These are phyloP conservation scores for Acridotheres tristis DNA, from an alignment of 2,797 vertebrate species.

Conservation along the genomic window DNA sequence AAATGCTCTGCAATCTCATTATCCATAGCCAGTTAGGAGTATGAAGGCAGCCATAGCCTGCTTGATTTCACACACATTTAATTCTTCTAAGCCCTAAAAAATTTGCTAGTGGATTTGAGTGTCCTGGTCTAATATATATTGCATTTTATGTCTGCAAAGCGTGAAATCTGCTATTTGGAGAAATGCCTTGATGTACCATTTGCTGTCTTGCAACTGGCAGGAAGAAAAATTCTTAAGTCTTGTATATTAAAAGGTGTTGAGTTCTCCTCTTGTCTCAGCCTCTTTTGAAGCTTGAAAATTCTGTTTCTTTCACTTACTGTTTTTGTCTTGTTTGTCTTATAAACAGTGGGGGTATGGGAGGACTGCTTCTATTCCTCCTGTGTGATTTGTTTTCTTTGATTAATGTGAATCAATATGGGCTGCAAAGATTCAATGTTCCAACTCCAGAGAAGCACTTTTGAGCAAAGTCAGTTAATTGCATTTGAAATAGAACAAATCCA, in stretches of 20 bases:
- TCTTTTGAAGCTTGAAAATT: slow-evolving; percentile 33
- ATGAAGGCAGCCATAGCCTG: not conserved
- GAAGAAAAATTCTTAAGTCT: not conserved
- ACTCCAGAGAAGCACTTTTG: slow-evolving; percentile 19
- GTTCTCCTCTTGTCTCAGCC: slow-evolving; percentile 2
- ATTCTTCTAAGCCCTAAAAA: not conserved
- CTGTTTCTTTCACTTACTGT: not conserved
- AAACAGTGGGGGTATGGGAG: not conserved
- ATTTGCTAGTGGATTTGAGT: not conserved
- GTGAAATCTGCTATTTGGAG: not conserved
- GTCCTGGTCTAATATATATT: not conserved
- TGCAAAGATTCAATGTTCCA: not conserved
- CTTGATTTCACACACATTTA: not conserved
- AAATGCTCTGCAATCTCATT: not conserved
- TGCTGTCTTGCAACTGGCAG: not conserved
- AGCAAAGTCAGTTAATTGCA: slow-evolving; percentile 52
- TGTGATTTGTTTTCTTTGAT: slow-evolving; percentile 50
- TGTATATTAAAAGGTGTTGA: not conserved
- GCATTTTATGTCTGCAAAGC: not conserved
- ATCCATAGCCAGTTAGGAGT: not conserved
- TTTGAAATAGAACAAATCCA: slow-evolving; percentile 60
- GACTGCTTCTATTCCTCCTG: not conserved
- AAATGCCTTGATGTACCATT: not conserved
- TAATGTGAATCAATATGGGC: slow-evolving; percentile 13
- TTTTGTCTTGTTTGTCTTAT: slow-evolving; percentile 6